These are phyloP conservation scores for Drosophila anomelani DNA, from an alignment of 2,888 invertebrate genomes.

Conservation along the genomic window DNA sequence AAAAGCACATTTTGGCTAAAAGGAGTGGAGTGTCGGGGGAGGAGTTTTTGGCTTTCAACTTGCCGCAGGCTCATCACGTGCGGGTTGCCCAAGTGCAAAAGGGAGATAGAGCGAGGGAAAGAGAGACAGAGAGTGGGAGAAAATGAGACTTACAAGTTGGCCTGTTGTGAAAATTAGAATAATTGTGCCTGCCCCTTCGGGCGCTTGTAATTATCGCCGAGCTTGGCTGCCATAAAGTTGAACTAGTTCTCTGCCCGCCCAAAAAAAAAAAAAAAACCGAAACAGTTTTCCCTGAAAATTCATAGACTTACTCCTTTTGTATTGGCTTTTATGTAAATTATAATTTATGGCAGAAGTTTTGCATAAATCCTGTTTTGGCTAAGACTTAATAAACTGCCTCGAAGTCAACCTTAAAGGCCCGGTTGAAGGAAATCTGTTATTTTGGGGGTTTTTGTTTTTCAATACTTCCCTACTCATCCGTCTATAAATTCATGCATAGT, in stretches of 20 bases:
- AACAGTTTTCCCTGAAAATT: conserved; percentile 11
- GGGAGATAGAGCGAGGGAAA: neutral
- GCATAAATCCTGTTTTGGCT: neutral
- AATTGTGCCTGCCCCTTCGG: conserved; percentile 38
- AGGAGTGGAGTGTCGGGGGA: conserved; percentile 1
- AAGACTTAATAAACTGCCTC: neutral
- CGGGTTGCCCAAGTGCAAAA: conserved; percentile 20
- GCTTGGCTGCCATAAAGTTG: conserved; percentile 7
- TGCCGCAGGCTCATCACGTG: conserved; percentile 61
- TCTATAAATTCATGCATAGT: neutral
- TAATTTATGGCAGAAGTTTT: conserved; percentile 21
- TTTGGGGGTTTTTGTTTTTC: neutral
- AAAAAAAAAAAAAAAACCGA: neutral
- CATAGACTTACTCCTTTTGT: conserved; percentile 2
- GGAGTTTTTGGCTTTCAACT: conserved; percentile 48
- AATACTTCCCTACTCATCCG: neutral
- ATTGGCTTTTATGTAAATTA: conserved; percentile 10
- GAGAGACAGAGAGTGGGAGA: neutral
- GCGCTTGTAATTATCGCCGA: conserved; percentile 38
- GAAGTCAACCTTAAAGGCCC: neutral
- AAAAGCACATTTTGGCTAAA: conserved; percentile 56
- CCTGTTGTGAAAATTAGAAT: conserved; percentile 61
- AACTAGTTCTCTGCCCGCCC: conserved; percentile 22
- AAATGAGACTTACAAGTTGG: conserved; percentile 40
- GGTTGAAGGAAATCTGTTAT: neutral